Evolutionary conservation across 2,797 vertebrate genomes (phyloP).

Genomic region (Champsocephalus gunnari): DNA sequence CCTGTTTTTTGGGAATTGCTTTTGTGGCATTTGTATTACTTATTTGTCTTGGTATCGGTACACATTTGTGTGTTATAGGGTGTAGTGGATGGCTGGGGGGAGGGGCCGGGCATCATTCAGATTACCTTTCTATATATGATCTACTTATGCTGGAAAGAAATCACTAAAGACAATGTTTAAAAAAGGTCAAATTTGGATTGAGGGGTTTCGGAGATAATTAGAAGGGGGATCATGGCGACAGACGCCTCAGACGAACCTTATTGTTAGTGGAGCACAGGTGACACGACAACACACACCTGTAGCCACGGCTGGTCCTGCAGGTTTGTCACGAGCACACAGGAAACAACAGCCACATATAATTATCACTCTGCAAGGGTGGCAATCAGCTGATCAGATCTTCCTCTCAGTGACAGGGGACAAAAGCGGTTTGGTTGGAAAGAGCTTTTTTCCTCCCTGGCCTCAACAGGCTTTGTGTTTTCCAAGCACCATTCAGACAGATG

Average conservation of each 20-base stretch:
- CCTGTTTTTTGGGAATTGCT: too few species aligned
- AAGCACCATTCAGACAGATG: conserved; percentile 35
- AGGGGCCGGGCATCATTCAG: too few species aligned
- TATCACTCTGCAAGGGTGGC: conserved; percentile 12
- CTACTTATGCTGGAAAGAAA: too few species aligned
- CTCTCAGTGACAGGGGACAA: conserved; percentile 26
- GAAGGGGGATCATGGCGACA: conserved; percentile 30
- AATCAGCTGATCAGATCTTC: conserved; percentile 37
- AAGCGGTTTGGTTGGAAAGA: conserved; percentile 31
- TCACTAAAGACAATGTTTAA: too few species aligned
- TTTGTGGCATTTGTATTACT: too few species aligned
- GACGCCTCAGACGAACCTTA: conserved; percentile 43
- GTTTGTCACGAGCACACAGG: conserved; percentile 42
- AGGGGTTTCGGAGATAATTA: conserved; percentile 41
- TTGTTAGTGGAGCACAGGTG: conserved; percentile 26
- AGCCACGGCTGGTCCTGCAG: conserved; percentile 46
- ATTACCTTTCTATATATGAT: too few species aligned
- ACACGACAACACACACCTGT: conserved; percentile 54
- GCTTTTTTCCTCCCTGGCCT: conserved; percentile 7
- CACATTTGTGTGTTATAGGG: too few species aligned
- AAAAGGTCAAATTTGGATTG: too few species aligned
- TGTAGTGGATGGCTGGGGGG: too few species aligned
- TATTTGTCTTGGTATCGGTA: too few species aligned
- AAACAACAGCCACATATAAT: conserved; percentile 46
- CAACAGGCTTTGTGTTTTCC: conserved; percentile 29